These are phyloP conservation scores for Dryobates pubescens DNA, from an alignment of 2,797 vertebrate species.

Conservation along the genomic window DNA sequence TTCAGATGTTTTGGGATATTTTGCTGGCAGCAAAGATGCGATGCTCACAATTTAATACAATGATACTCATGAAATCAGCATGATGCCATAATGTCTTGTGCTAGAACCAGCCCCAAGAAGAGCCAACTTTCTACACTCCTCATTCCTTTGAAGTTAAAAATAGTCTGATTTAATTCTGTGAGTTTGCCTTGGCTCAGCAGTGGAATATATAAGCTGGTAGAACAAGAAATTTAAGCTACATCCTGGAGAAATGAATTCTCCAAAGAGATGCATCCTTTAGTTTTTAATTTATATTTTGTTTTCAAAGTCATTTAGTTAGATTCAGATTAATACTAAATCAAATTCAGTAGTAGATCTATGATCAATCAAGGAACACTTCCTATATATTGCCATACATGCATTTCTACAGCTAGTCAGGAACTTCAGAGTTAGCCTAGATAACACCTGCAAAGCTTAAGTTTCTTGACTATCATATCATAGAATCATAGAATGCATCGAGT, in stretches of 20 bases:
- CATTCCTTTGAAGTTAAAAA: not conserved
- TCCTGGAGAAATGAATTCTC: not conserved
- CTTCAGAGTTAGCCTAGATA: not conserved
- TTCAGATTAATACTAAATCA: not conserved
- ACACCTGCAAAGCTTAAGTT: fast-evolving
- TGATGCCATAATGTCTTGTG: not conserved
- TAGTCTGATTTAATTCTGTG: not conserved
- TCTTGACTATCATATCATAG: too few relatives aligned
- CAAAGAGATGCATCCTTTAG: not conserved
- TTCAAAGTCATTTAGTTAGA: not conserved
- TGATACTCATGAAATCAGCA: not conserved
- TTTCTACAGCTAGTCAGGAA: not conserved
- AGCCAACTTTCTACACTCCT: not conserved
- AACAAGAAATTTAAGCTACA: not conserved
- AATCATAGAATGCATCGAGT: too few relatives aligned
- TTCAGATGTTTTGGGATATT: not conserved
- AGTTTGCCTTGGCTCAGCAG: not conserved
- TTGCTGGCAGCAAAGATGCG: not conserved
- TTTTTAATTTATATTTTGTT: not conserved
- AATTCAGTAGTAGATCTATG: not conserved
- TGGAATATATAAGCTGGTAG: not conserved
- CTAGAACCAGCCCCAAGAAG: not conserved
- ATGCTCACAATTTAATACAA: not conserved
- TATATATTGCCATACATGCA: not conserved
- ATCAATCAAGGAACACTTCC: not conserved